Base-by-base conservation (phyloP, 2,888 invertebrate genomes). In the Corythucha ciliata region DNA sequence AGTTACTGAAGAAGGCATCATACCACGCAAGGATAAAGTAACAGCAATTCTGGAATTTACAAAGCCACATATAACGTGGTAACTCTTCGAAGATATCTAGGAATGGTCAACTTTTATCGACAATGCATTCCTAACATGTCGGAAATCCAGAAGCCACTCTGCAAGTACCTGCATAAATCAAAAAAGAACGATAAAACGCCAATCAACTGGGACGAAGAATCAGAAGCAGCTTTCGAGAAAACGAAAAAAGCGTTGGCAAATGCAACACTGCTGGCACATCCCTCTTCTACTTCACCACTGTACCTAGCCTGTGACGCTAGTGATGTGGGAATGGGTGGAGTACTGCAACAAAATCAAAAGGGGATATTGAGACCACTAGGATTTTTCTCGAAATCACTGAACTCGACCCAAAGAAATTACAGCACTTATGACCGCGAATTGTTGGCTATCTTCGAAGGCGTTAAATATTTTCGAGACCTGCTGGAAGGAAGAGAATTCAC, bases 101-200 rank as follows among this genome's bases (percentile, higher is more conserved):
- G 65, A 1, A 64, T 65, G 61, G 12, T 66, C 0, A 68, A 66
- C 52, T 67, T 65, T 57, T 67, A 66, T 32, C 49, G 68, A 3
- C 49, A 63, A 5, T 68, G 63, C 55, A 56, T 69, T 1, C 65
- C 65, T 2, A 21, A 63, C 3, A 64, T 67, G 4, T 66, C 67
- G 2, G 20, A 57, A 25, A 51, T 55, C 3, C 67, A 49, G 25
- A 36, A 33, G 16, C 45, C 40, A 3, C 21, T 58, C 10, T 39
- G 54, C 24, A 37, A 40, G 10, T 12, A 44, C 14, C 22, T 52
- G 6, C 33, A 33, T 12, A 37, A 32, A 16, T 22, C 20, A 14
- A 56, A 51, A 25, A 46, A 47, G n/a, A 48, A 52, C n/a, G 54
- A 56, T 21, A 34, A 29, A 4, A 46, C 47, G 26, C 41, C 47